These are phyloP conservation scores for Cromileptes altivelis DNA, from an alignment of 2,113 vertebrate genomes.

Conservation along the genomic window DNA sequence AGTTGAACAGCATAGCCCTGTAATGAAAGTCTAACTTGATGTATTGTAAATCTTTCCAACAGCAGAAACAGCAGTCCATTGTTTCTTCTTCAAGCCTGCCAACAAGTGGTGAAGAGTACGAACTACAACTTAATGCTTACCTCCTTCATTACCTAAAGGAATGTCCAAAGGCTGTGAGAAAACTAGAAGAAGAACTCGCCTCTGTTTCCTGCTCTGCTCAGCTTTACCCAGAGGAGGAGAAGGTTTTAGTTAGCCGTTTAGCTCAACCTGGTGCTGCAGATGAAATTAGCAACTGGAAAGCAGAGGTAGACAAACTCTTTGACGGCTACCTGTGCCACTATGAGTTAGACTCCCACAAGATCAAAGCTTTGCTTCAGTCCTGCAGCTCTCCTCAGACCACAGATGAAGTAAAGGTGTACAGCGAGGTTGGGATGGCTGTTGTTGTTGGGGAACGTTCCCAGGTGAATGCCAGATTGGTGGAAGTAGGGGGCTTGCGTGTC, in stretches of 20 bases:
- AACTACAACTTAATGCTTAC: slow-evolving; percentile 18
- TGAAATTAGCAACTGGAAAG: slow-evolving; percentile 21
- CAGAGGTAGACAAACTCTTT: slow-evolving; percentile 23
- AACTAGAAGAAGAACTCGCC: slow-evolving; percentile 9
- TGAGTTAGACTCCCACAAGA: slow-evolving; percentile 26
- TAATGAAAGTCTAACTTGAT: not conserved
- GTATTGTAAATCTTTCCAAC: not conserved
- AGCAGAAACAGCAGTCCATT: slow-evolving; percentile 1
- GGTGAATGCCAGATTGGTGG: slow-evolving; percentile 16
- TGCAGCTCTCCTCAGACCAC: fast-evolving
- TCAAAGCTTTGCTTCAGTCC: slow-evolving; percentile 48
- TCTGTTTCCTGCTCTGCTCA: slow-evolving; percentile 28
- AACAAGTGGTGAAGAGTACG: slow-evolving; percentile 23
- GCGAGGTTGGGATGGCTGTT: not conserved
- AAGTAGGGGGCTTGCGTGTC: not conserved
- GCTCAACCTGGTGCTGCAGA: not conserved
- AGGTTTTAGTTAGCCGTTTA: not conserved
- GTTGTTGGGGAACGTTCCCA: slow-evolving; percentile 45
- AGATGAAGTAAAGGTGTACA: slow-evolving; percentile 44
- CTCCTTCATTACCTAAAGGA: slow-evolving; percentile 59
- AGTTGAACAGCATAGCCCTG: not conserved
- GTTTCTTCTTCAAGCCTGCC: not conserved
- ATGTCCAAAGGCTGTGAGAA: slow-evolving; percentile 5
- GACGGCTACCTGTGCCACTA: slow-evolving; percentile 24
- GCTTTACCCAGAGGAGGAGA: slow-evolving; percentile 42